Evolutionary conservation across 2,113 vertebrate genomes (phyloP).

Genomic region (Scopus umbretta): DNA sequence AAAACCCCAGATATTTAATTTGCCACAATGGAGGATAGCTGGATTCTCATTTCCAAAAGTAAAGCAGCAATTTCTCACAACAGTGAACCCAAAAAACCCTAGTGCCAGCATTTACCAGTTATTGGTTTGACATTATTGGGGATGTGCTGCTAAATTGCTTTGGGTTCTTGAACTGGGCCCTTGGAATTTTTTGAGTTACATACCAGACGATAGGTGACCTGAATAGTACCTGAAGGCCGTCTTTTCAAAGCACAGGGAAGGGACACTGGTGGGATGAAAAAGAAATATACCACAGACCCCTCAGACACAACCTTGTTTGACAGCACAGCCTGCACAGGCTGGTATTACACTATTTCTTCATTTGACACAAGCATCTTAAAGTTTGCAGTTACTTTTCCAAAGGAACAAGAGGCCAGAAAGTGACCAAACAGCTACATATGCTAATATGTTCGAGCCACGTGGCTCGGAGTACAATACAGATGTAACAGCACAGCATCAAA

Average conservation of each 20-base stretch:
- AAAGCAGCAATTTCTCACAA: background rate
- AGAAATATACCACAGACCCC: background rate
- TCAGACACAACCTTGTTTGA: background rate
- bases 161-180: background rate
- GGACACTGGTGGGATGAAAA: background rate
- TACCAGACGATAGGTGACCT: background rate
- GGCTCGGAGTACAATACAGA: background rate
- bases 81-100: background rate
- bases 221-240: background rate
- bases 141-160: background rate
- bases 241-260: background rate
- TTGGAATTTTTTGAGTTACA: background rate
- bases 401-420: background rate
- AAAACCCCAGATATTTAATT: background rate
- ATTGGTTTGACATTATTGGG: background rate
- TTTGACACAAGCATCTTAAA: background rate
- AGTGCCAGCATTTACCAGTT: background rate
- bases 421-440: background rate
- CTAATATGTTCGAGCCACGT: rapidly evolving
- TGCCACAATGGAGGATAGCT: background rate
- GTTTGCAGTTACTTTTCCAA: background rate
- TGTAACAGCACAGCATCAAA: background rate
- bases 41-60: background rate
- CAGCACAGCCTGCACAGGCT: background rate
- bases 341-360: background rate